Base-by-base conservation (phyloP, 2,113 vertebrate species). In the Gallinago paraguaiae region DNA sequence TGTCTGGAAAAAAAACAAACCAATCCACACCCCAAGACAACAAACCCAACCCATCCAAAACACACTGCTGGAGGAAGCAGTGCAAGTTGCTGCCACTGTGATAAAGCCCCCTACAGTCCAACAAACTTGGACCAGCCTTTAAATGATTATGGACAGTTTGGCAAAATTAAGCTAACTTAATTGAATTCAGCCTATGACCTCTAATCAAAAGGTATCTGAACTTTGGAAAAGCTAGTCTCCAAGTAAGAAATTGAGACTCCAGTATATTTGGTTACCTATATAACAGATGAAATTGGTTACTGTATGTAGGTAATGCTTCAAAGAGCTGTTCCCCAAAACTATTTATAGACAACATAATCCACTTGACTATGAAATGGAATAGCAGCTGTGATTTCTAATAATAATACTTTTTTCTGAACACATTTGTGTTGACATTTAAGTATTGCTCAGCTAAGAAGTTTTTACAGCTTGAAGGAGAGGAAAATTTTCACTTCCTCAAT, bases 381-480 rank as follows among this genome's bases (percentile, higher is more conserved):
- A 86, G 33, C 88, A 90, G 85, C 92, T 93, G 64, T 88, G 64
- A 75, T 75, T 94, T 96, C 86, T 92, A 72, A 92, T 86, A 96
- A 56, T 92, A 94, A 74, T 90, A 50, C 16, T 18, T 79, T 72
- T 78, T 93, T 93, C 45, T 83, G 12, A 84, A 79, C 30, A 92
- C 39, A 50, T 86, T 93, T 39, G 20, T 92, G 57, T 93, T 93
- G 95, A 84, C 64, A 75, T 92, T 81, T 88, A 88, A 79, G 69
- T 86, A 82, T 84, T 92, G 86, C 72, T 93, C 76, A 90, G 86
- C 3, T 1, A 94, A 88, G 82, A 93, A 77, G 72, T 92, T 95
- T 95, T 92, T 65, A 76, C 76, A 82, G 76, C 69, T 93, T 92
- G 77, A 75, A 31, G 19, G 39, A 90, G 86, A 93, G 4, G 35